A percentile compares a stretch with the other conserved stretches of the same genome.
Evolutionary conservation across 2,888 invertebrate species (phyloP).

Genomic region (Gymnosoma rotundatum): DNA sequence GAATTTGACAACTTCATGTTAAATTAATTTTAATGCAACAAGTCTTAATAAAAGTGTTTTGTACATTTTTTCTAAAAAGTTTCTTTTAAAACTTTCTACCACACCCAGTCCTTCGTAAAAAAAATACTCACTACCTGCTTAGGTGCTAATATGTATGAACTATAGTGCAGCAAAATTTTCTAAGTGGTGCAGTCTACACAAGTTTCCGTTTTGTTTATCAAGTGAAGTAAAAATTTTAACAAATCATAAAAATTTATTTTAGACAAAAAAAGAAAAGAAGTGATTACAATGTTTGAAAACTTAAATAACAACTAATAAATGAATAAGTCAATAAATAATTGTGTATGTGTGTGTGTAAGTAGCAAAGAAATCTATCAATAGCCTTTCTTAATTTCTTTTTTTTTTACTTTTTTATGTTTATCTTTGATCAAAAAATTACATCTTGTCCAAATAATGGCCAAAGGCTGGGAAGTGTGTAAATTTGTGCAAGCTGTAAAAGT

Average conservation of each 20-base stretch:
- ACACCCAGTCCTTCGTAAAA: neutral
- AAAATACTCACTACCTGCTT: neutral
- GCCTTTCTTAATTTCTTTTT: constrained; percentile 27
- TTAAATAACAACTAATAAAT: neutral
- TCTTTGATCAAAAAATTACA: constrained; percentile 29
- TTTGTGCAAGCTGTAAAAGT: constrained; percentile 8
- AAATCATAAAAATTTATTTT: no score
- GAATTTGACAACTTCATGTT: no score
- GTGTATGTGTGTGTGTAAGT: neutral
- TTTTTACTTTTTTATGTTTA: constrained; percentile 20
- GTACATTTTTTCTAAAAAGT: no score
- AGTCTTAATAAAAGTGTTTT: no score
- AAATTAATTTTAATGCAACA: no score
- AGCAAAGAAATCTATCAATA: constrained; percentile 53
- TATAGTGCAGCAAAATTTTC: no score
- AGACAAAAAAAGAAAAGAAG: neutral
- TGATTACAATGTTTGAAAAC: constrained; percentile 28
- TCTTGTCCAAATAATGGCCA: constrained; percentile 47
- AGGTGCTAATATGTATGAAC: no score
- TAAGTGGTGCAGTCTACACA: constrained; percentile 4
- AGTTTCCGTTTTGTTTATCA: neutral
- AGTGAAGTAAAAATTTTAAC: no score
- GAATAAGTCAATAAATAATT: neutral
- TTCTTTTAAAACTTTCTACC: constrained; percentile 1
- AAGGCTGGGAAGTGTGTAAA: constrained; percentile 34